These are phyloP conservation scores for Lathronympha strigana DNA, from an alignment of 2,888 invertebrate species.

Conservation along the genomic window DNA sequence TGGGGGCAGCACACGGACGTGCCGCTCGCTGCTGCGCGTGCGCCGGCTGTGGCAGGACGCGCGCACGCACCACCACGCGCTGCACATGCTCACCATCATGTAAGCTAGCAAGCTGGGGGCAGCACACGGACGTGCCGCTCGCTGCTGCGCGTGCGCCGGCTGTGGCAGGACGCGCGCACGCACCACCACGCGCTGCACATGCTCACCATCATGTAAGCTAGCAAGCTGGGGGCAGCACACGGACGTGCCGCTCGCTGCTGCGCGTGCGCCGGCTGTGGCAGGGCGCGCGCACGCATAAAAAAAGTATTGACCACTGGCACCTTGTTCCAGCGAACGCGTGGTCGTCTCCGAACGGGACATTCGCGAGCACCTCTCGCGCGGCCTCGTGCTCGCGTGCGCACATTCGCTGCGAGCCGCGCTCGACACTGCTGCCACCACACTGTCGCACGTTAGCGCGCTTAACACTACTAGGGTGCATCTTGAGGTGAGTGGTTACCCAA, in stretches of 20 bases:
- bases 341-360: conserved; percentile 71
- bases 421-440: conserved; percentile 89
- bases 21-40: conserved; percentile 89
- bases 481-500: conserved; percentile 73
- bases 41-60: conserved; percentile 97
- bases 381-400: conserved; percentile 94
- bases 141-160: conserved; percentile 93
- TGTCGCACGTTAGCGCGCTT: conserved; percentile 93
- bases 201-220: conserved; percentile 93
- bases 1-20: conserved; percentile 75
- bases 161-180: conserved; percentile 98
- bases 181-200: conserved; percentile 95
- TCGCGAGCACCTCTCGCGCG: conserved; percentile 69
- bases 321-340: conserved; percentile 60
- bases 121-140: conserved; percentile 72
- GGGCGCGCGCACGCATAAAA: conserved; percentile 95
- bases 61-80: conserved; percentile 96
- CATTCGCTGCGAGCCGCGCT: conserved; percentile 85
- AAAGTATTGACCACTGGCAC: too few relatives aligned
- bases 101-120: conserved; percentile 80
- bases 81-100: conserved; percentile 96
- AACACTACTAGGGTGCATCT: conserved; percentile 91
- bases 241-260: conserved; percentile 84
- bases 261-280: conserved; percentile 97
- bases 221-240: conserved; percentile 72